Conservation (phyloP, 64 coral and sea anemone genomes). For the Porites australiensis region DNA sequence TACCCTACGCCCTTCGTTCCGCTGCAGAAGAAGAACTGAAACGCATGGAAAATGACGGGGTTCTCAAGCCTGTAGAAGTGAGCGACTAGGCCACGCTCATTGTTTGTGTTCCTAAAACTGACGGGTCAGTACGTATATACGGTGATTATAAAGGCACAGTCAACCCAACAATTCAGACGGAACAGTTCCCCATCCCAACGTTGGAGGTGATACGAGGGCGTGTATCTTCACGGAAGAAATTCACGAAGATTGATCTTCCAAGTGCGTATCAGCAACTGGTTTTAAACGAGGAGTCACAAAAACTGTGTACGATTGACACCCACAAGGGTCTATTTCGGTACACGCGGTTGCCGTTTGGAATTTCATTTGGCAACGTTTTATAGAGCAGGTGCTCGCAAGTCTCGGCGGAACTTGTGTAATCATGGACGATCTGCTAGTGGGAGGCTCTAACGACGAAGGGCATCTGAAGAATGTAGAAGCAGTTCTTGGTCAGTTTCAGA, state of each 20-base stretch:
- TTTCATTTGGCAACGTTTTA: no score
- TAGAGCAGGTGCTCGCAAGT: no score
- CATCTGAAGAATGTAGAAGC: conserved; percentile 41
- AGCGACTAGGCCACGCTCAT: conserved; percentile 40
- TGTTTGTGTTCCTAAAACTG: conserved; percentile 25
- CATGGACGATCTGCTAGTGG: not conserved
- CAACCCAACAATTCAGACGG: not conserved
- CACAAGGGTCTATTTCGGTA: conserved; percentile 13
- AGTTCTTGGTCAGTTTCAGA: conserved; percentile 28
- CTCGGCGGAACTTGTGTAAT: no score
- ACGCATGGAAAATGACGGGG: conserved; percentile 17
- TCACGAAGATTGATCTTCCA: conserved; percentile 19
- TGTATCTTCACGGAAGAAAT: conserved; percentile 35
- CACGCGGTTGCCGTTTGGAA: not conserved
- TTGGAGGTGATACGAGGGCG: not conserved
- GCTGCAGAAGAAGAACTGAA: conserved; percentile 18
- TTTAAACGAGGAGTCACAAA: not conserved
- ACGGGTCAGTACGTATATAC: conserved; percentile 28
- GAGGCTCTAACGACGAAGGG: not conserved
- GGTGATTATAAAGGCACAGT: conserved; percentile 44
- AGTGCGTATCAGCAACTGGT: conserved; percentile 26
- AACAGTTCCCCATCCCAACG: not conserved
- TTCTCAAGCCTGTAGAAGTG: conserved; percentile 16
- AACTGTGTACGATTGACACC: conserved; percentile 34
- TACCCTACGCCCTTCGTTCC: conserved; percentile 24